phyloP scores from a whole-genome alignment of 1,140 invertebrate species.

The Gonioctena quinquepunctata region DNA sequence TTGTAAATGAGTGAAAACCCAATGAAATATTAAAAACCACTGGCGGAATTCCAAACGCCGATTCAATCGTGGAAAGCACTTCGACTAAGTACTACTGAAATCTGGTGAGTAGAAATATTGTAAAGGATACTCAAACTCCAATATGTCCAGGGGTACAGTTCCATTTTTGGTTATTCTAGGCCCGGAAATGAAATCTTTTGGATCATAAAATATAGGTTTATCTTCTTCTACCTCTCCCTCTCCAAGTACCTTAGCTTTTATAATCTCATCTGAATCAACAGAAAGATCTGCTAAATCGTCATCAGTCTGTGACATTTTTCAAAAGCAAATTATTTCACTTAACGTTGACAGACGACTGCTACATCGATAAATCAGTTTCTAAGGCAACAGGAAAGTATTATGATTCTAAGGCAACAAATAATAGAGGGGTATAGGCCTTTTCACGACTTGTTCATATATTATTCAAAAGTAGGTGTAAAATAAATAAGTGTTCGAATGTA shows the following conservation, averaged over 20 bases:
- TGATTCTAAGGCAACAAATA: too few species aligned
- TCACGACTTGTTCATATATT: too few species aligned
- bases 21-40: background rate
- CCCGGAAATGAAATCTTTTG: conserved; percentile 49
- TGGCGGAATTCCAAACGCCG: background rate
- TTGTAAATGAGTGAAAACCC: background rate
- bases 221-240: conserved; percentile 37
- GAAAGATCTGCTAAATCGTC: conserved; percentile 8
- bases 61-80: background rate
- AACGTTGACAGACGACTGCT: too few species aligned
- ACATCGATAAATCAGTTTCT: too few species aligned
- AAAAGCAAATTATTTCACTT: too few species aligned
- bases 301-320: conserved; percentile 44
- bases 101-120: too few species aligned
- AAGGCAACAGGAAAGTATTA: too few species aligned
- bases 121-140: conserved; percentile 53
- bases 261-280: background rate
- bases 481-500: too few species aligned
- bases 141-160: conserved; percentile 48
- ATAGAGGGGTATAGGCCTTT: too few species aligned
- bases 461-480: too few species aligned
- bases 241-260: background rate
- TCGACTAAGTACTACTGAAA: background rate
- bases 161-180: conserved; percentile 40
- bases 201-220: conserved; percentile 39